A percentile compares a stretch with the other conserved stretches of the same genome.
Evolutionary conservation across 2,888 invertebrate species (phyloP).

Genomic region (Plebejus anna): DNA sequence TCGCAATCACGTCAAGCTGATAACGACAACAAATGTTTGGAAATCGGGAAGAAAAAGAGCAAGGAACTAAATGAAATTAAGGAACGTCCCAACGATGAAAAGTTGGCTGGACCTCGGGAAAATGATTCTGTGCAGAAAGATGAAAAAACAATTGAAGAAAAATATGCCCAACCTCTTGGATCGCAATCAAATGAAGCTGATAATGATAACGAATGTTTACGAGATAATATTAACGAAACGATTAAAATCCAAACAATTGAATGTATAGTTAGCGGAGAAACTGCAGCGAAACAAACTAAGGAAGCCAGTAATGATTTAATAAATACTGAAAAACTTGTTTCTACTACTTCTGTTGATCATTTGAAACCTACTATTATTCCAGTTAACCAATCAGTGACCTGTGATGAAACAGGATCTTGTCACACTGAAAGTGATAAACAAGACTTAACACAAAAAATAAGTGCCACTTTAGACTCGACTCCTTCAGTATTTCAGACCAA

Average conservation of each 20-base stretch:
- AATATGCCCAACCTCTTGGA: neutral
- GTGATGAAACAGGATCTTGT: neutral
- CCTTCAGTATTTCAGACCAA: neutral
- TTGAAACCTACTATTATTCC: neutral
- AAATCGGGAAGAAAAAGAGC: neutral
- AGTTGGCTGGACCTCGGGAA: neutral
- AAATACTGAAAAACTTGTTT: neutral
- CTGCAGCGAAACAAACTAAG: neutral
- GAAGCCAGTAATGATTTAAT: neutral
- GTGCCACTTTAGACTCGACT: neutral
- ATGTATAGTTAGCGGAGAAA: neutral
- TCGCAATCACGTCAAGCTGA: neutral
- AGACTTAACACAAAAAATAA: neutral
- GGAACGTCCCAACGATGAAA: neutral
- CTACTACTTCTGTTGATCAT: neutral
- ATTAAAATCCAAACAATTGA: neutral
- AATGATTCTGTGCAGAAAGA: neutral
- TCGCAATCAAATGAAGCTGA: neutral
- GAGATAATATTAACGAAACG: neutral
- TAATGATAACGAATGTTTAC: neutral
- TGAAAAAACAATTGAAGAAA: neutral
- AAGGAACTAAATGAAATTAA: neutral
- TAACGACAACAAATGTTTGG: neutral
- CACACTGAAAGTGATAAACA: neutral
- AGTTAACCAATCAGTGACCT: neutral